Evolutionary conservation across 2,888 invertebrate species (phyloP).

Genomic region (Clepsis dumicolana): DNA sequence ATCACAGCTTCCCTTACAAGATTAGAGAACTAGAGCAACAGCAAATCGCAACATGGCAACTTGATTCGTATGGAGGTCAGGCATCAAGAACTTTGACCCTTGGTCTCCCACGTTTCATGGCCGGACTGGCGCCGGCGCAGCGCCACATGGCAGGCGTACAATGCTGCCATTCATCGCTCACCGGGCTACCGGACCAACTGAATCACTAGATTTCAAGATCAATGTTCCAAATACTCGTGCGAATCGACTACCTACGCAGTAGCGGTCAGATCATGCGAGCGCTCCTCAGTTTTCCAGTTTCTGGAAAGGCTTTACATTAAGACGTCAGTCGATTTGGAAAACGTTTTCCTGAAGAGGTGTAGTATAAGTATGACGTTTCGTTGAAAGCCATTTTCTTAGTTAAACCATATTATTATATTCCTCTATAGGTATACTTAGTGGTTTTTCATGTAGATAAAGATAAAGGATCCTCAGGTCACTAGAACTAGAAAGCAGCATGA

Average conservation of each 20-base stretch:
- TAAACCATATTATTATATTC: too few relatives aligned
- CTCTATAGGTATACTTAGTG: too few relatives aligned
- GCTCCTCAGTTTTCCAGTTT: neutral
- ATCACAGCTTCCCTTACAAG: neutral
- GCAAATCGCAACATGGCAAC: conserved; percentile 55
- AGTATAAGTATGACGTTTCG: too few relatives aligned
- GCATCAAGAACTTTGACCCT: conserved; percentile 73
- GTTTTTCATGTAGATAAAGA: too few relatives aligned
- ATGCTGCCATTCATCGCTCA: conserved; percentile 65
- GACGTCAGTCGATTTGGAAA: too few relatives aligned
- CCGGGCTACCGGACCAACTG: conserved; percentile 60
- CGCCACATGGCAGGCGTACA: conserved; percentile 59
- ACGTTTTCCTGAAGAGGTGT: too few relatives aligned
- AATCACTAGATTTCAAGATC: conserved; percentile 66
- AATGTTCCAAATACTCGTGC: conserved; percentile 51
- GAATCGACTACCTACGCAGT: neutral
- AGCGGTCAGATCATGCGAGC: neutral
- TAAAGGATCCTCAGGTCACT: too few relatives aligned
- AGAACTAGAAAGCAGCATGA: too few relatives aligned
- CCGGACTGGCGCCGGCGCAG: conserved; percentile 63
- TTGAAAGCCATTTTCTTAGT: too few relatives aligned
- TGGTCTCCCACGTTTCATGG: conserved; percentile 72
- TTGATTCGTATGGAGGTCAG: conserved; percentile 68
- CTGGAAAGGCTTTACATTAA: neutral
- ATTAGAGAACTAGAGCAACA: conserved; percentile 15